A percentile compares a stretch with the other conserved stretches of the same genome.
Conservation (phyloP, 30 jellyfish, hydroid and myxozoan genomes). For the Pseudorhiza aurosa region DNA sequence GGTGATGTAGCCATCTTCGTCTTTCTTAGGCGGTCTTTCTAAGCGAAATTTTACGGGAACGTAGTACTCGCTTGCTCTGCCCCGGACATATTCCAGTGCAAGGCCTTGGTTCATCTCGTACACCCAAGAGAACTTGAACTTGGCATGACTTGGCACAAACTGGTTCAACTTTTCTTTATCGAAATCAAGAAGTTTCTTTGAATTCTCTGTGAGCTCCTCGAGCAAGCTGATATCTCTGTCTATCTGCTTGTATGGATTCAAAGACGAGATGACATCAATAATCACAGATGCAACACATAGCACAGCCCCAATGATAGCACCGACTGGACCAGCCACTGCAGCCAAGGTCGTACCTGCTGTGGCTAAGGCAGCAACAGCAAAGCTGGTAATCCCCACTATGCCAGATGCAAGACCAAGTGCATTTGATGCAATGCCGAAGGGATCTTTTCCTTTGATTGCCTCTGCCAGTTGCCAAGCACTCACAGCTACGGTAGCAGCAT, state of each 20-base stretch:
- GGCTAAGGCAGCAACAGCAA: slow-evolving; percentile 46
- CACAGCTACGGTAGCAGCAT: slow-evolving; percentile 33
- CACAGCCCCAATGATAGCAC: slow-evolving; percentile 32
- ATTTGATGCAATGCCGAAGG: slow-evolving; percentile 10
- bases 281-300: slow-evolving; percentile 20
- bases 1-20: slow-evolving; percentile 20
- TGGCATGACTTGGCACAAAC: slow-evolving; percentile 21
- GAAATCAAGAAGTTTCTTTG: slow-evolving; percentile 12
- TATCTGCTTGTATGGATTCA: slow-evolving; percentile 25
- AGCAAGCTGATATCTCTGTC: slow-evolving; percentile 5
- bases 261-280: slow-evolving; percentile 15
- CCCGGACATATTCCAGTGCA: slow-evolving; percentile 14
- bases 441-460: slow-evolving; percentile 16
- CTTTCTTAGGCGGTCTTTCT: not conserved
- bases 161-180: slow-evolving; percentile 3
- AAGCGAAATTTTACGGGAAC: slow-evolving; percentile 17
- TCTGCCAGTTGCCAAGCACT: slow-evolving; percentile 29
- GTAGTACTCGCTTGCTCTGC: slow-evolving; percentile 6
- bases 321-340: slow-evolving; percentile 52
- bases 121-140: slow-evolving; percentile 37
- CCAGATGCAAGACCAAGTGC: slow-evolving; percentile 40
- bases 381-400: slow-evolving; percentile 13
- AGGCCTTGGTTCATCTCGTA: slow-evolving; percentile 36
- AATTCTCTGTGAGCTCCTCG: slow-evolving; percentile 11
- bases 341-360: slow-evolving; percentile 47